Evolutionary conservation across 2,113 vertebrate species (phyloP).

Genomic region (Struthidea cinerea): DNA sequence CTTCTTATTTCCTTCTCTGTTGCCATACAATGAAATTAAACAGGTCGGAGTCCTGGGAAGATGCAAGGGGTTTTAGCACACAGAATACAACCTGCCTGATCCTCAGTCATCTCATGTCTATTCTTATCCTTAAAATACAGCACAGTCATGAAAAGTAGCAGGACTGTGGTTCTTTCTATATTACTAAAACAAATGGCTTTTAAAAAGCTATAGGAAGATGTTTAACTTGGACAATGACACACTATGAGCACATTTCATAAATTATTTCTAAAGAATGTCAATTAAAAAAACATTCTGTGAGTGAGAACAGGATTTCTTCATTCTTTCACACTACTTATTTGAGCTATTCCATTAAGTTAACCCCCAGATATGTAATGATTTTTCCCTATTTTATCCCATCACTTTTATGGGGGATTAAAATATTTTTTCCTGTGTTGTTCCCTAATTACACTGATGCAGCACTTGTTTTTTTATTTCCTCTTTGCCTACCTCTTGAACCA

Average conservation of each 20-base stretch:
- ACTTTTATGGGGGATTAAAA: not conserved
- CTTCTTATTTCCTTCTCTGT: not conserved
- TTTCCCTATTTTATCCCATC: not conserved
- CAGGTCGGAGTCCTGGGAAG: not conserved
- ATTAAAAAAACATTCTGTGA: not conserved
- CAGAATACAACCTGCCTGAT: not conserved
- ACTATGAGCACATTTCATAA: not conserved
- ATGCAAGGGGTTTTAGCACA: not conserved
- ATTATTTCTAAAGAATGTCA: not conserved
- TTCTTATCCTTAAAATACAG: not conserved
- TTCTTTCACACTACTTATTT: not conserved
- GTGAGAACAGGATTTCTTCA: not conserved
- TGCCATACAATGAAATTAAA: not conserved
- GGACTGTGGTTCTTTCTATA: not conserved
- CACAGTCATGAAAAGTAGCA: not conserved
- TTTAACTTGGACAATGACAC: not conserved
- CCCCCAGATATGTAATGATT: not conserved
- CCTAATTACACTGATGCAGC: not conserved
- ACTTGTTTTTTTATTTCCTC: not conserved
- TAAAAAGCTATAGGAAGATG: not conserved
- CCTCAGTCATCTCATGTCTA: not conserved
- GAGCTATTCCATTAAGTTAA: not conserved
- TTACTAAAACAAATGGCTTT: not conserved
- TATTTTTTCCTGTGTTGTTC: not conserved
- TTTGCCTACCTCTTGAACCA: not conserved